These are phyloP conservation scores for Coenobita brevimanus DNA, from an alignment of 1,140 invertebrate genomes.

Conservation along the genomic window DNA sequence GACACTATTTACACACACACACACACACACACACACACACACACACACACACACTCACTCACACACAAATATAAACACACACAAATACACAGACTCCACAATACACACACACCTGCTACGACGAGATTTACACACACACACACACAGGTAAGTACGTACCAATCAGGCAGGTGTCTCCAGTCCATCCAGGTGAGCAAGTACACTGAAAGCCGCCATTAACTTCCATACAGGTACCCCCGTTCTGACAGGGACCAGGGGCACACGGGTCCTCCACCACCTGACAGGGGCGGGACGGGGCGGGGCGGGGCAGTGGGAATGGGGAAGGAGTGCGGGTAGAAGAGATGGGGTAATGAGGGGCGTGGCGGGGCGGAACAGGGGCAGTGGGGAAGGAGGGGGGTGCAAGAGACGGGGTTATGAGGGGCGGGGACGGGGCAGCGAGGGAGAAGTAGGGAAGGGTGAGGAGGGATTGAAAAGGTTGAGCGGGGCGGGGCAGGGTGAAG, in stretches of 20 bases:
- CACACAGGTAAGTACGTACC: too few relatives aligned
- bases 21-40: too few relatives aligned
- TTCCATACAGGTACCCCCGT: constrained; percentile 89
- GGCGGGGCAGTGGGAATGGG: too few relatives aligned
- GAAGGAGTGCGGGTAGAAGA: not conserved
- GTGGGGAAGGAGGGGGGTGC: not conserved
- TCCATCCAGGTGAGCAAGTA: constrained; percentile 75
- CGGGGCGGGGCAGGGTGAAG: not conserved
- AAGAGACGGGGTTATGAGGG: not conserved
- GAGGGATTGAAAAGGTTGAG: too few relatives aligned
- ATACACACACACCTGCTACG: too few relatives aligned
- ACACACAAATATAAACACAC: too few relatives aligned
- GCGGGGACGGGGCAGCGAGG: not conserved
- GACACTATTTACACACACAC: too few relatives aligned
- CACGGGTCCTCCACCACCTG: constrained; percentile 79
- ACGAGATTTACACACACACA: too few relatives aligned
- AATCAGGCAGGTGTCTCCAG: constrained; percentile 74
- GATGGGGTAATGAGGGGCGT: not conserved
- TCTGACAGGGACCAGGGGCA: constrained; percentile 84
- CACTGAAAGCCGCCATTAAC: constrained; percentile 78
- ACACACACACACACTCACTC: too few relatives aligned
- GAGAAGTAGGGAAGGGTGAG: not conserved
- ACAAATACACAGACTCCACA: too few relatives aligned
- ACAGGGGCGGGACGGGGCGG: too few relatives aligned
- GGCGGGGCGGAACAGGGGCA: not conserved